Percentiles rank a stretch among this genome's conserved stretches.
Conservation (phyloP, 2,888 invertebrate species). For the Halictus quadricinctus region DNA sequence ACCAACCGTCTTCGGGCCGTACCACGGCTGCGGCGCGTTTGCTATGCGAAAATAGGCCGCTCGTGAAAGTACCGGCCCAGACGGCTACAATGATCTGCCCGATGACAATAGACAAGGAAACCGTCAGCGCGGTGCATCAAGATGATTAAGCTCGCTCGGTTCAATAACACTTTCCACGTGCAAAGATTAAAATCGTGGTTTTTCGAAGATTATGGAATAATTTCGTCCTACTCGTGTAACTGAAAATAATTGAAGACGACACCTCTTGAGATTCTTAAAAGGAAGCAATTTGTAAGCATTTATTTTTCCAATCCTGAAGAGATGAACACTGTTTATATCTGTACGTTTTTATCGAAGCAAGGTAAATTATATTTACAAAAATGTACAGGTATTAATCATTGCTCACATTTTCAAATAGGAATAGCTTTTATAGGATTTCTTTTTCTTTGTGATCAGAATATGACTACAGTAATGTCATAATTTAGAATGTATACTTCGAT, state of each 20-base stretch:
- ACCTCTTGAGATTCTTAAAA: not conserved
- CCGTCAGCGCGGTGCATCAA: not conserved
- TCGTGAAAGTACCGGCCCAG: slow-evolving; percentile 23
- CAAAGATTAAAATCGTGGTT: not conserved
- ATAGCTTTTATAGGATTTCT: too few relatives aligned
- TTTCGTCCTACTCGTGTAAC: not conserved
- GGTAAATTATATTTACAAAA: too few relatives aligned
- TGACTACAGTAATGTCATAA: too few relatives aligned
- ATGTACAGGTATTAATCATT: too few relatives aligned
- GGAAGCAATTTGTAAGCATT: not conserved
- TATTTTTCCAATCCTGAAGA: not conserved
- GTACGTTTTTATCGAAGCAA: too few relatives aligned
- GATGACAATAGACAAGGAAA: slow-evolving; percentile 18
- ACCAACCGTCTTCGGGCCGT: slow-evolving; percentile 54
- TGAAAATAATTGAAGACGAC: not conserved
- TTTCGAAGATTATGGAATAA: not conserved
- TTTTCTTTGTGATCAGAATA: too few relatives aligned
- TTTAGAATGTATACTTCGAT: too few relatives aligned
- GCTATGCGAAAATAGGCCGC: slow-evolving; percentile 63
- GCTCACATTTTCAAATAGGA: too few relatives aligned
- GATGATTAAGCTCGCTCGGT: not conserved
- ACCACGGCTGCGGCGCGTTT: slow-evolving; percentile 47
- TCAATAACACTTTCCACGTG: not conserved
- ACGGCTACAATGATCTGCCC: slow-evolving; percentile 32
- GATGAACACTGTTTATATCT: not conserved